Base-by-base conservation (phyloP, 2,113 vertebrate genomes). In the Aldabrachelys gigantea region DNA sequence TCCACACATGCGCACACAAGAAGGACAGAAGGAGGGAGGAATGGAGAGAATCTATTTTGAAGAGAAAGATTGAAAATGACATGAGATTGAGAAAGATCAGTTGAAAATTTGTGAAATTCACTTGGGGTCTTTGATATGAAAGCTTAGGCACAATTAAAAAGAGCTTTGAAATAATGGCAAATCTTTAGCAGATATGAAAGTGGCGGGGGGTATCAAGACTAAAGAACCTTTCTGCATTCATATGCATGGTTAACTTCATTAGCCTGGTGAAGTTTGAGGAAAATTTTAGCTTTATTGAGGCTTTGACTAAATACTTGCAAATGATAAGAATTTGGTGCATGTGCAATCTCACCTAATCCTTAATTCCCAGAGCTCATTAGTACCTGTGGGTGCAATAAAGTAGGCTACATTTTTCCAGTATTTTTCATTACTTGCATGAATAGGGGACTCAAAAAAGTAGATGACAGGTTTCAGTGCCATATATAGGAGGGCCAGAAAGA, bases 361-460 rank as follows among this genome's bases (percentile, higher is more conserved):
- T 95, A 89, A 21, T n/a, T 54, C 89, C 41, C 38, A 19, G 54
- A 75, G 4, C n/a, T 91, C 31, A 72, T 91, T 90, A 83, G 41
- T 94, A 84, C 8, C 50, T 8, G 25, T 1, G 2, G 38, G 69
- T 25, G 21, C 84, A 82, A 65, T 57, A 84, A 85, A 93, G 89
- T 35, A 38, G 59, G 14, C 27, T 88, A 81, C 91, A 88, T 25
- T 82, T 90, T 95, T 95, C 91, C 84, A 88, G 44, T 24, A 13
- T 78, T 78, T 78, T 47, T 78, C 89, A 88, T 83, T 83, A 62
- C 52, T 85, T 89, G 3, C 4, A 41, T 83, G 54, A 57, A 50
- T 31, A 16, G 16, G 10, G 88, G 50, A 35, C 87, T 24, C 72
- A 82, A 94, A 94, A 25, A 92, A 90, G 79, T 41, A 62, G 25